Base-by-base conservation (phyloP, 2,113 vertebrate species). In the Ptilorrhoa leucosticta region DNA sequence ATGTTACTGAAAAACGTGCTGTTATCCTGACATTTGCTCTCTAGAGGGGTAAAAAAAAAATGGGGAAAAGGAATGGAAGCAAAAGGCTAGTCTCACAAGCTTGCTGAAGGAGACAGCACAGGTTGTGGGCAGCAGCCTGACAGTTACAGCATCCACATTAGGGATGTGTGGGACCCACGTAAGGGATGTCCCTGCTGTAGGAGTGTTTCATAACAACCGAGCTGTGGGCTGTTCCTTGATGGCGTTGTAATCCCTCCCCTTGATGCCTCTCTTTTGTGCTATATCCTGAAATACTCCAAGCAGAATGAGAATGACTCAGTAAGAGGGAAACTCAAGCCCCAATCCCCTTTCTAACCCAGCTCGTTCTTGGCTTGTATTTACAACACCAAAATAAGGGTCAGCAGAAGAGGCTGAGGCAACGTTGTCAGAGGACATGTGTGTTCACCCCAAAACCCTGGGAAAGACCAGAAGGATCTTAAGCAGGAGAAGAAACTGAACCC, bases 11-110 rank as follows among this genome's bases (percentile, higher is more conserved):
- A 94, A 92, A 94, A 89, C 44, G 39, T 87, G 51, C 72, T 93
- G 72, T 82, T 83, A 75, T 87, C 39, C 47, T 93, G 76, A 78
- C 80, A 71, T 84, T 94, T 84, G 51, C 33, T 73, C 65, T 92
- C 71, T 1, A 1, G 68, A 83, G 28, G 12, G 1, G 2, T 4
- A 57, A 63, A 35, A 24, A 4, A 31, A 47, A 15, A 3, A 2
- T 15, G 3, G 2, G 8, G 5, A 45, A 69, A 76, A 2, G 9
- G 23, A 63, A 75, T 19, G 7, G 58, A 83, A 83, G 75, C 27
- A n/a, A 71, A 86, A 2, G 1, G 42, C 15, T 30, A 35, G 42
- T 31, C 63, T 69, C 1, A 1, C 26, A 63, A 76, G 18, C 5
- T 12, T 42, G 15, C 30, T 66, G 63, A 69, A 76, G 57, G 20